A percentile compares a stretch with the other conserved stretches of the same genome.
phyloP scores from a whole-genome alignment of 2,113 vertebrate genomes.

The Origma solitaria region DNA sequence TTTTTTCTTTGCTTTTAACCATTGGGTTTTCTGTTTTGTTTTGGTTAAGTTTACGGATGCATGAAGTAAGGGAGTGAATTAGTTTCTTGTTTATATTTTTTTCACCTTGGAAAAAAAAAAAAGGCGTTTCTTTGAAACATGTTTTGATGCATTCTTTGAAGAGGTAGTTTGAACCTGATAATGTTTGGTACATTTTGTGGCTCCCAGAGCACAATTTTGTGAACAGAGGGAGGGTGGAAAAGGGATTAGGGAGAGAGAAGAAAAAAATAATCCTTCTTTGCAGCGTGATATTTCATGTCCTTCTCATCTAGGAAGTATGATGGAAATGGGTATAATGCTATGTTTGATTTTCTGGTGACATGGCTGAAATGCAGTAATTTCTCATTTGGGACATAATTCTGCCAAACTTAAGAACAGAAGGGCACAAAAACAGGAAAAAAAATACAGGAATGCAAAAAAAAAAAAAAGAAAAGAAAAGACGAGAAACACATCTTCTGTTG shows the following conservation, averaged over 20 bases:
- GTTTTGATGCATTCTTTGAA: constrained; percentile 73
- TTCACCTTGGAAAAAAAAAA: constrained; percentile 64
- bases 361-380: constrained; percentile 76
- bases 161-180: constrained; percentile 55
- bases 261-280: background rate
- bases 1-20: constrained; percentile 78
- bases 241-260: constrained; percentile 53
- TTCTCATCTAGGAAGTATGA: constrained; percentile 53
- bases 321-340: constrained; percentile 73
- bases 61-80: constrained; percentile 80
- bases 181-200: constrained; percentile 75
- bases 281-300: constrained; percentile 32
- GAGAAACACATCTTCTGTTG: constrained; percentile 64
- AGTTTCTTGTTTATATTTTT: constrained; percentile 71
- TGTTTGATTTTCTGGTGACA: constrained; percentile 71
- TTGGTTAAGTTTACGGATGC: constrained; percentile 78
- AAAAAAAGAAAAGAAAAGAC: background rate
- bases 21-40: constrained; percentile 69
- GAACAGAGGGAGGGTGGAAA: constrained; percentile 59
- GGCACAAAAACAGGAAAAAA: constrained; percentile 66
- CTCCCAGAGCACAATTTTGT: constrained; percentile 71
- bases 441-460: constrained; percentile 61
- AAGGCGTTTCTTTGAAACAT: constrained; percentile 58
- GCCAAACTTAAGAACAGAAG: constrained; percentile 71
- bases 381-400: constrained; percentile 75